Conservation (phyloP, 64 coral and sea anemone genomes). For the Stichodactyla mertensii region DNA sequence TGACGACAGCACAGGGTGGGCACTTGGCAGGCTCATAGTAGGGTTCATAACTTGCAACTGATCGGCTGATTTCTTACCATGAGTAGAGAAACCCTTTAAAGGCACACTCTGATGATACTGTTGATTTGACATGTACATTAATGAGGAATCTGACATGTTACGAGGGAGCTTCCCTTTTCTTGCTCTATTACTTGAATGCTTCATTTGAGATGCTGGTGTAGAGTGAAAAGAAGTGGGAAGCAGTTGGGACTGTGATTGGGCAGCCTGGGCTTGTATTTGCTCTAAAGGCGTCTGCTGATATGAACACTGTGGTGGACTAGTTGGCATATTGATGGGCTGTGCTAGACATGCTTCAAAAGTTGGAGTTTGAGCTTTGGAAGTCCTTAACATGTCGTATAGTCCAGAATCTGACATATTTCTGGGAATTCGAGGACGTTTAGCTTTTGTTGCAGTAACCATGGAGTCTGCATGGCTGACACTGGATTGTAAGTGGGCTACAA, state of each 20-base stretch:
- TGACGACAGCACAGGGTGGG: neutral
- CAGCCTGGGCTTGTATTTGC: slow-evolving; percentile 9
- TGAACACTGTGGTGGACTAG: neutral
- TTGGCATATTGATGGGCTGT: neutral
- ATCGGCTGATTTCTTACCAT: neutral
- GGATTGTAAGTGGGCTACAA: slow-evolving; percentile 82
- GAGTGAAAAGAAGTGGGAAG: neutral
- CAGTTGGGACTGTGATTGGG: neutral
- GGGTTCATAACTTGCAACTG: neutral
- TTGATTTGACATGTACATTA: slow-evolving; percentile 36
- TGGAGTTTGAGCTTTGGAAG: slow-evolving; percentile 23
- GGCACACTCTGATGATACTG: neutral
- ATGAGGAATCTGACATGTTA: slow-evolving; percentile 87
- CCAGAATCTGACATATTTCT: slow-evolving; percentile 94
- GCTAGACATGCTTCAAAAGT: neutral
- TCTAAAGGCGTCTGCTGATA: slow-evolving; percentile 16
- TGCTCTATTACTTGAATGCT: slow-evolving; percentile 12
- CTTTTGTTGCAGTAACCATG: slow-evolving; percentile 26
- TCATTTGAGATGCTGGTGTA: slow-evolving; percentile 3
- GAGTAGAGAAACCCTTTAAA: neutral
- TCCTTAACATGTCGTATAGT: slow-evolving; percentile 50
- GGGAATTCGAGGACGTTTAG: slow-evolving; percentile 63
- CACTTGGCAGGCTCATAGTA: neutral
- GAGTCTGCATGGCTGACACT: slow-evolving; percentile 29
- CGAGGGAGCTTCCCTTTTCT: slow-evolving; percentile 63